Conservation (phyloP, 2,797 vertebrate species). For the Anolis apletophallus region DNA sequence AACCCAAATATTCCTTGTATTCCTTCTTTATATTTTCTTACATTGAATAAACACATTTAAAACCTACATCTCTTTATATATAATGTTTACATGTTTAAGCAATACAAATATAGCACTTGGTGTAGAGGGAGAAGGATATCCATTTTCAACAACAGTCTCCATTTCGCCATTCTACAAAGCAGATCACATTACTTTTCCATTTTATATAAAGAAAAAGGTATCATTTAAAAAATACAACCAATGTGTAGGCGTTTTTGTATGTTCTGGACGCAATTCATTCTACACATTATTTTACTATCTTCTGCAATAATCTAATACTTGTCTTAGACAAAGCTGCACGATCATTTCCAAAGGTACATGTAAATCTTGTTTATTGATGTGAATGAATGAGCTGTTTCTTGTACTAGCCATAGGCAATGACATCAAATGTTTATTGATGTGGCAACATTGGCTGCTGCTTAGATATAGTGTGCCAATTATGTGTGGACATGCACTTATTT, state of each 20-base stretch:
- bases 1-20: constrained; percentile 56
- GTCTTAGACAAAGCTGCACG: not conserved
- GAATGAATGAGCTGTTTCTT: too few relatives aligned
- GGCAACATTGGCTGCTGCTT: not conserved
- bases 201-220: constrained; percentile 19
- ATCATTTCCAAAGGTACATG: not conserved
- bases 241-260: not conserved
- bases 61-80: constrained; percentile 82
- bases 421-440: not conserved
- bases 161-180: constrained; percentile 26
- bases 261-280: not conserved
- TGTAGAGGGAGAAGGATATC: constrained; percentile 55
- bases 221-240: constrained; percentile 8
- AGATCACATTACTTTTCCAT: constrained; percentile 21
- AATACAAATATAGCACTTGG: constrained; percentile 72
- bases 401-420: too few relatives aligned
- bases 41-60: constrained; percentile 71
- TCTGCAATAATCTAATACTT: not conserved
- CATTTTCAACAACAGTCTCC: constrained; percentile 34
- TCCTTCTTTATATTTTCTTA: constrained; percentile 62
- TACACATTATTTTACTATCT: not conserved
- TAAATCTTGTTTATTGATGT: not conserved
- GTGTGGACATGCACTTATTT: not conserved
- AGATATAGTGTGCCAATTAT: not conserved
- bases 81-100: constrained; percentile 77